A percentile compares a stretch with the other conserved stretches of the same genome.
phyloP scores from a whole-genome alignment of 2,888 invertebrate genomes.

The Orgyia antiqua region DNA sequence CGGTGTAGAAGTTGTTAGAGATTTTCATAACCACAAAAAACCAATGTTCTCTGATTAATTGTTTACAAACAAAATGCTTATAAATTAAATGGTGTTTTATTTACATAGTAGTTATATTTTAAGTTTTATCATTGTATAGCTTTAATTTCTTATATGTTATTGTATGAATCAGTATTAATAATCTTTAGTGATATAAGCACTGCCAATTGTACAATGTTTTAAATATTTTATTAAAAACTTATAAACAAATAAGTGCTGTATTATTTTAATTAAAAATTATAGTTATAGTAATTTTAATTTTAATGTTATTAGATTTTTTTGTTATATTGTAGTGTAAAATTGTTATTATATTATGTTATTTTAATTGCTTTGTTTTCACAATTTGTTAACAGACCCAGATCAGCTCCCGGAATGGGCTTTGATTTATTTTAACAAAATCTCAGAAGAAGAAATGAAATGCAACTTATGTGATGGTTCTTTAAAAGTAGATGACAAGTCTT shows the following conservation, averaged over 20 bases:
- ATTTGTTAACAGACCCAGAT: too few relatives aligned
- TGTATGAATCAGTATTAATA: not conserved
- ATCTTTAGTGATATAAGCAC: not conserved
- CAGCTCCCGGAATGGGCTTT: slow-evolving; percentile 55
- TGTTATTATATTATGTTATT: too few relatives aligned
- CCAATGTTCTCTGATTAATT: slow-evolving; percentile 53
- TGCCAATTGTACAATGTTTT: not conserved
- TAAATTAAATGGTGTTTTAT: not conserved
- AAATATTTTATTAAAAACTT: too few relatives aligned
- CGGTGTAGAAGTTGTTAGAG: slow-evolving; percentile 64
- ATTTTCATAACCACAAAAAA: slow-evolving; percentile 69
- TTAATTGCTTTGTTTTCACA: too few relatives aligned
- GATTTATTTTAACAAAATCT: slow-evolving; percentile 48
- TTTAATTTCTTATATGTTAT: not conserved
- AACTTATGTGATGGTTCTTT: slow-evolving; percentile 52
- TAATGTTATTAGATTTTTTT: too few relatives aligned
- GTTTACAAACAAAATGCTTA: not conserved
- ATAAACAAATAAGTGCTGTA: too few relatives aligned
- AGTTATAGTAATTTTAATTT: too few relatives aligned
- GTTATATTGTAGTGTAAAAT: too few relatives aligned
- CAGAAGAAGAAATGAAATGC: slow-evolving; percentile 40
- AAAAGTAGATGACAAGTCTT: slow-evolving; percentile 35
- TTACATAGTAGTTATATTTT: not conserved
- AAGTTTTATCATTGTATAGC: not conserved
- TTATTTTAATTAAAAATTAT: too few relatives aligned